Evolutionary conservation across 2,113 vertebrate genomes (phyloP).

Genomic region (Sturnira hondurensis): DNA sequence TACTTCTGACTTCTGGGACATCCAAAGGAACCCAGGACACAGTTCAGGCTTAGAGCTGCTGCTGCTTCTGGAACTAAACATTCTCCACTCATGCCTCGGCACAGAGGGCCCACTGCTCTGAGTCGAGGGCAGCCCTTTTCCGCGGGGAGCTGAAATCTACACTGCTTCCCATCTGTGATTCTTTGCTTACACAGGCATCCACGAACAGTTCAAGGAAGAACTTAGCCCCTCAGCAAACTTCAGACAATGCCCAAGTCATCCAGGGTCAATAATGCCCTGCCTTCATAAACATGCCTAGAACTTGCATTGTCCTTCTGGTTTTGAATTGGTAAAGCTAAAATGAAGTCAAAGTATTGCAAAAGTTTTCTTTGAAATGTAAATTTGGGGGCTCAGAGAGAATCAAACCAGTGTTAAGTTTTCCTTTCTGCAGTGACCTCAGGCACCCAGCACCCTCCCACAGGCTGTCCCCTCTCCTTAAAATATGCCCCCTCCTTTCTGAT

Average conservation of each 20-base stretch:
- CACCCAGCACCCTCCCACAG: not conserved
- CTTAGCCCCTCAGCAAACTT: not conserved
- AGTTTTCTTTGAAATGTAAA: not conserved
- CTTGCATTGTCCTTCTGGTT: not conserved
- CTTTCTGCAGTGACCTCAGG: not conserved
- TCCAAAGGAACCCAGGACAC: not conserved
- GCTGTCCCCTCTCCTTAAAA: not conserved
- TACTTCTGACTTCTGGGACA: not conserved
- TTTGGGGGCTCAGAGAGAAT: not conserved
- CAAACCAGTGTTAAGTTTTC: not conserved
- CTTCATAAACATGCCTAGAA: not conserved
- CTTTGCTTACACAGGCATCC: not conserved
- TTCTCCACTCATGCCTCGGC: not conserved
- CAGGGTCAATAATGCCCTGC: not conserved
- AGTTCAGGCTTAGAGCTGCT: not conserved
- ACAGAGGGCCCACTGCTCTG: not conserved
- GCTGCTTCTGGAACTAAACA: not conserved
- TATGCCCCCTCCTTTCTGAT: not conserved
- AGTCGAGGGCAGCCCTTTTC: not conserved
- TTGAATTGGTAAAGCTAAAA: not conserved
- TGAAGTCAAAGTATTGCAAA: not conserved
- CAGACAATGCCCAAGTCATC: not conserved
- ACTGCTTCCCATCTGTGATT: not conserved
- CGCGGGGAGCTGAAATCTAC: not conserved
- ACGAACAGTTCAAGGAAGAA: not conserved